Conservation (phyloP, 2,797 vertebrate species). For the Gymnodraco acuticeps region DNA sequence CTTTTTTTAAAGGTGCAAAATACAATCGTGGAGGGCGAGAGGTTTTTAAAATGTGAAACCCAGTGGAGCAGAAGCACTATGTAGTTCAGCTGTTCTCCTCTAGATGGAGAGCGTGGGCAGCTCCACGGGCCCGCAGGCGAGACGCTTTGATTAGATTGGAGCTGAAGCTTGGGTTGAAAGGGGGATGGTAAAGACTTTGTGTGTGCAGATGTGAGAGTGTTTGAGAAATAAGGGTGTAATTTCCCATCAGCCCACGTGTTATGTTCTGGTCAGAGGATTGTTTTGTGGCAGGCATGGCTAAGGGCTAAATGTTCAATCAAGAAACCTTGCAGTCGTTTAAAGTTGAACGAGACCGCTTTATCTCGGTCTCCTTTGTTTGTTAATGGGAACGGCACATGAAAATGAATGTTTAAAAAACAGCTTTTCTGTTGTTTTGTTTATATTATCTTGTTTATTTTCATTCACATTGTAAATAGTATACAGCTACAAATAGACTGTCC, state of each 20-base stretch:
- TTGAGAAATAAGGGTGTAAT: constrained; percentile 53
- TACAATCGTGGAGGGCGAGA: constrained; percentile 69
- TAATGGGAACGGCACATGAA: constrained; percentile 44
- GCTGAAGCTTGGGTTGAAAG: constrained; percentile 40
- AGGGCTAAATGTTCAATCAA: constrained; percentile 63
- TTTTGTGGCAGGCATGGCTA: constrained; percentile 46
- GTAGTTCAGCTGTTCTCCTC: constrained; percentile 58
- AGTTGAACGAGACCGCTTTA: constrained; percentile 35
- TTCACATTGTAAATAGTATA: constrained; percentile 72
- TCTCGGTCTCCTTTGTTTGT: constrained; percentile 6
- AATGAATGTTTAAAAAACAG: constrained; percentile 74
- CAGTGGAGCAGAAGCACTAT: constrained; percentile 56
- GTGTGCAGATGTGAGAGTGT: constrained; percentile 38
- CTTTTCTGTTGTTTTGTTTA: constrained; percentile 63
- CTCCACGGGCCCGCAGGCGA: constrained; percentile 41
- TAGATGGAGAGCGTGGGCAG: constrained; percentile 52
- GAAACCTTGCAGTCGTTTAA: constrained; percentile 46
- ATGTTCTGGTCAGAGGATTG: constrained; percentile 38
- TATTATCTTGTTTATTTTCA: constrained; percentile 53
- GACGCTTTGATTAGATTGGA: constrained; percentile 44
- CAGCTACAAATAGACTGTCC: constrained; percentile 52
- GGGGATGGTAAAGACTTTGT: constrained; percentile 38
- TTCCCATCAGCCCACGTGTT: constrained; percentile 53
- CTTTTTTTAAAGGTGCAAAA: constrained; percentile 68
- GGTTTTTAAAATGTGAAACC: constrained; percentile 64